phyloP scores from a whole-genome alignment of 2,797 vertebrate species.

The Percopsis omiscomaycus region DNA sequence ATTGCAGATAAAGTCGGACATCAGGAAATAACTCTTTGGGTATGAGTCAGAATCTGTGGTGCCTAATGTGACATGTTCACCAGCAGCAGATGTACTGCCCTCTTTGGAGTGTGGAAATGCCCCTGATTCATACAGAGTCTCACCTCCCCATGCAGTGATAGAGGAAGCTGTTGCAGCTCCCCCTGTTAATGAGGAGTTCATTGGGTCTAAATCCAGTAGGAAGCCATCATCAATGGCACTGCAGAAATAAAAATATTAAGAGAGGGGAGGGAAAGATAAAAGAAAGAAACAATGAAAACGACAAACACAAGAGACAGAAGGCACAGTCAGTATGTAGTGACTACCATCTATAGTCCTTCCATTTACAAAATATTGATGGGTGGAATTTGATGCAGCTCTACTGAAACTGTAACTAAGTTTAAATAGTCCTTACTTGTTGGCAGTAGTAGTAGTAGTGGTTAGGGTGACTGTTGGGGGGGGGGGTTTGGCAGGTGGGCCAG shows the following conservation, averaged over 20 bases:
- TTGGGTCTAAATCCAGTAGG: conserved; percentile 72
- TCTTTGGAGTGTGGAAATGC: no score
- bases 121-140: conserved; percentile 26
- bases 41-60: no score
- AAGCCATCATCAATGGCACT: conserved; percentile 73
- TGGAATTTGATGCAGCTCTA: neutral
- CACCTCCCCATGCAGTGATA: conserved; percentile 92
- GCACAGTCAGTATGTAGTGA: no score
- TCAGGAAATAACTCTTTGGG: no score
- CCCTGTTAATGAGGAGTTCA: conserved; percentile 65
- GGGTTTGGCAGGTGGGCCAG: conserved; percentile 58
- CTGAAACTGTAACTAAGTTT: neutral
- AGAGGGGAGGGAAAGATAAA: neutral
- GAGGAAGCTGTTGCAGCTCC: conserved; percentile 73
- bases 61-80: no score
- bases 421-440: conserved; percentile 61
- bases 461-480: conserved; percentile 60
- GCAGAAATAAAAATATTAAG: conserved; percentile 10
- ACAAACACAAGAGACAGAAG: neutral
- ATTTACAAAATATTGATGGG: neutral
- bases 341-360: no score
- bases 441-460: conserved; percentile 17
- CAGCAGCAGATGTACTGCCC: no score
- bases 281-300: conserved; percentile 1
- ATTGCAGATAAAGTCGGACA: no score